Percentiles rank a stretch among this genome's conserved stretches.
Conservation (phyloP, 2,888 invertebrate species). For the Physocephala rufipes region DNA sequence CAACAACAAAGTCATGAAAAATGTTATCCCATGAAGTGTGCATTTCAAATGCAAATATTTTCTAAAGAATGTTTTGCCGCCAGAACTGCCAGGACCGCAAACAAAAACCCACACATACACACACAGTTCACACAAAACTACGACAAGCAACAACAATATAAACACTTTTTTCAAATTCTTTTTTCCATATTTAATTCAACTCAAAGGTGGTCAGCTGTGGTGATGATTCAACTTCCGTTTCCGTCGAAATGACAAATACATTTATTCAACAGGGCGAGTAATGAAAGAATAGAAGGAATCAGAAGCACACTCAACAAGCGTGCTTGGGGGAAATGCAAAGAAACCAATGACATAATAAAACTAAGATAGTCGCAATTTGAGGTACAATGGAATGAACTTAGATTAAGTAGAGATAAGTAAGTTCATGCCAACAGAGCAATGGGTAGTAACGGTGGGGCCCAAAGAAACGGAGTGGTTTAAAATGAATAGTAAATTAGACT, state of each 20-base stretch:
- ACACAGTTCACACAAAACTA: constrained; percentile 20
- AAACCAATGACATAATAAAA: background rate
- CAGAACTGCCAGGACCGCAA: constrained; percentile 30
- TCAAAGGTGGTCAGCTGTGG: background rate
- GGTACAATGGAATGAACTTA: too few relatives aligned
- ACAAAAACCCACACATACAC: constrained; percentile 28
- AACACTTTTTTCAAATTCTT: constrained; percentile 20
- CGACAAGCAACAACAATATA: constrained; percentile 21
- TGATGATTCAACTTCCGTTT: constrained; percentile 52
- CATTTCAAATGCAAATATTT: constrained; percentile 52
- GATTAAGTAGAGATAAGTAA: too few relatives aligned
- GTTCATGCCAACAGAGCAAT: too few relatives aligned
- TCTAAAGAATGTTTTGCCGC: constrained; percentile 13
- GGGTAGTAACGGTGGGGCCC: too few relatives aligned
- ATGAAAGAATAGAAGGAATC: background rate
- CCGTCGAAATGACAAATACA: constrained; percentile 41
- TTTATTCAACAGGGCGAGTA: background rate
- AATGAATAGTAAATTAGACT: too few relatives aligned
- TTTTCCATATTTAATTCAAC: constrained; percentile 30
- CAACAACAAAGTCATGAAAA: constrained; percentile 4
- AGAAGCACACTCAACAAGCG: background rate
- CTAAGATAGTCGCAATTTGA: too few relatives aligned
- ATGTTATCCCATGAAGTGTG: background rate
- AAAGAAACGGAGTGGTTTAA: too few relatives aligned
- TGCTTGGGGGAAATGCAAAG: background rate